Base-by-base conservation (phyloP, 2,797 vertebrate genomes). In the Gephyroberyx darwinii region DNA sequence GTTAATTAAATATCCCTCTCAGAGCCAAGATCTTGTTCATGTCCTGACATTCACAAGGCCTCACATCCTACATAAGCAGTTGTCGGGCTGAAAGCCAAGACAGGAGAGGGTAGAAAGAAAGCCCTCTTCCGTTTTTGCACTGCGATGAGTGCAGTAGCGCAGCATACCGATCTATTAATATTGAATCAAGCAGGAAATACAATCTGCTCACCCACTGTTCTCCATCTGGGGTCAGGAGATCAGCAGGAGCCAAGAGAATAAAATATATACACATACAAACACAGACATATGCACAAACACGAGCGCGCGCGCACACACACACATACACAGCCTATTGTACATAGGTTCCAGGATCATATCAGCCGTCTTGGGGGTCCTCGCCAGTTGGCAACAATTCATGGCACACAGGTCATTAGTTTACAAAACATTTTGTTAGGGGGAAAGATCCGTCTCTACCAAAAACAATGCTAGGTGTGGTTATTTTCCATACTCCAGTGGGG, bases 141-240 rank as follows among this genome's bases (percentile, higher is more conserved):
- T 57, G 65, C 26, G 54, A 61, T 71, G 59, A 75, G 47, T 68
- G 65, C 69, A 71, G 75, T 76, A 63, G 65, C 63, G 73, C 48
- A 81, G 74, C 76, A 86, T 62, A 71, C 65, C 1, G 17, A 88
- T 91, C 87, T 88, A 92, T 90, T 78, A 79, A 88, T 89, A 92
- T 91, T 84, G 77, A 89, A 92, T 92, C 84, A 90, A 81, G 73
- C 63, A 81, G 75, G 91, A 91, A 92, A 92, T 70, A 79, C 69
- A 84, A 90, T 82, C 82, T 78, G 84, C 80, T 66, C 75, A 47
- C 66, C 65, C 78, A 73, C 80, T 81, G 71, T 74, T 84, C 75
- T 84, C 85, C 84, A 83, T 83, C 68, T 81, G 72, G 82, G 78
- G 69, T 69, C 71, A 71, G 77, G 68, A 82, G 71, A 89, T 85